These are phyloP conservation scores for Cantharis rustica DNA, from an alignment of 2,888 invertebrate genomes.

Conservation along the genomic window DNA sequence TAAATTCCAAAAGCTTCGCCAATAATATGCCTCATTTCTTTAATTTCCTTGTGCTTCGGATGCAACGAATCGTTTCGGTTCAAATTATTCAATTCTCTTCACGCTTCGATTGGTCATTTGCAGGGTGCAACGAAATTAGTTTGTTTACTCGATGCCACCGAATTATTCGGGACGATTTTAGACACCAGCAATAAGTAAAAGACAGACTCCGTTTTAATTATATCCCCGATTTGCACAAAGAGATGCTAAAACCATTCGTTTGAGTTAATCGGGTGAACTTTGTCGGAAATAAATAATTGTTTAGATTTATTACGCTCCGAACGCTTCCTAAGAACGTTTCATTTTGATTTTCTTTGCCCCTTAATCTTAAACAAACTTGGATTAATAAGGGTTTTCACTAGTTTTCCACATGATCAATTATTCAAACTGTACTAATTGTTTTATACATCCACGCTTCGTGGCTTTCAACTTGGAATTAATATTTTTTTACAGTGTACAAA, in stretches of 20 bases:
- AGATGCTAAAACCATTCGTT: constrained; percentile 41
- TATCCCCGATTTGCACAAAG: constrained; percentile 49
- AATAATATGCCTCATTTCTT: constrained; percentile 43
- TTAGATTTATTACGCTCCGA: constrained; percentile 45
- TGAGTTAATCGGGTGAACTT: constrained; percentile 49
- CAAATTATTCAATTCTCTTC: constrained; percentile 32
- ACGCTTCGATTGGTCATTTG: constrained; percentile 27
- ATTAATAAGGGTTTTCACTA: constrained; percentile 20
- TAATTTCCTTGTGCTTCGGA: constrained; percentile 33
- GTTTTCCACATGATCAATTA: constrained; percentile 6
- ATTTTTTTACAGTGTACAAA: not conserved
- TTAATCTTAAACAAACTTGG: constrained; percentile 24
- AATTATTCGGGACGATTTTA: constrained; percentile 11
- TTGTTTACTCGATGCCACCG: constrained; percentile 14
- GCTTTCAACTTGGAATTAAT: not conserved
- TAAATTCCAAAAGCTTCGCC: constrained; percentile 3
- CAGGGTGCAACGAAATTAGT: constrained; percentile 16
- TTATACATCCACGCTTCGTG: not conserved
- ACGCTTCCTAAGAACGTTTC: constrained; percentile 15
- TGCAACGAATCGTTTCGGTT: constrained; percentile 25
- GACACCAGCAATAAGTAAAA: constrained; percentile 12
- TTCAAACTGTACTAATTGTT: not conserved
- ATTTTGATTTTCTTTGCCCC: constrained; percentile 12
- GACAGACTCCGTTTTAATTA: constrained; percentile 48
- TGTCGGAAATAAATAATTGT: constrained; percentile 53